Evolutionary conservation across 2,797 vertebrate species (phyloP).

Genomic region (Pachyuromys duprasi): DNA sequence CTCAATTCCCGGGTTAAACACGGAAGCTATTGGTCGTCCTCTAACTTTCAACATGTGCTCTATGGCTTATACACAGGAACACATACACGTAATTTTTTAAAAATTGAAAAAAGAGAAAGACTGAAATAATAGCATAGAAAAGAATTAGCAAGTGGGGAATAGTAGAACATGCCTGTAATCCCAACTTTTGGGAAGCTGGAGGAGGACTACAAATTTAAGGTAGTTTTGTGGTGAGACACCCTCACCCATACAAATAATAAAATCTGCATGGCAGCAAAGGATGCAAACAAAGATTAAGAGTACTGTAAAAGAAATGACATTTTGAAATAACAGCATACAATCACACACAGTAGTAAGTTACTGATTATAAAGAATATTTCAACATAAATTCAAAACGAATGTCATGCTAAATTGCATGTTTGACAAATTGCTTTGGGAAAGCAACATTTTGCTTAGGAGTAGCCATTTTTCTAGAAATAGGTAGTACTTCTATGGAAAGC

Average conservation of each 20-base stretch:
- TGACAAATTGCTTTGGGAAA: slow-evolving; percentile 29
- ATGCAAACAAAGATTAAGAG: slow-evolving; percentile 37
- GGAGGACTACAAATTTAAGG: background rate
- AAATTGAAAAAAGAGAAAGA: background rate
- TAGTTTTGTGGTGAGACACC: background rate
- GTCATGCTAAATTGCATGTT: background rate
- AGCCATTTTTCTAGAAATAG: slow-evolving; percentile 9
- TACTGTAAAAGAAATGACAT: background rate
- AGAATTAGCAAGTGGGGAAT: background rate
- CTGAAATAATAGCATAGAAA: slow-evolving; percentile 38
- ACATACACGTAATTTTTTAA: background rate
- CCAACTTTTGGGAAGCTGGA: background rate
- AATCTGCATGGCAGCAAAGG: background rate
- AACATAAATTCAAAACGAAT: background rate
- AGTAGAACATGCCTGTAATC: background rate
- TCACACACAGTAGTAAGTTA: background rate
- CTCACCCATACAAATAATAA: background rate
- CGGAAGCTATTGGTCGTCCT: background rate
- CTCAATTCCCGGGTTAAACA: background rate
- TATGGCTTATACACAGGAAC: background rate
- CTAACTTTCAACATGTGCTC: background rate
- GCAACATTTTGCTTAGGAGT: slow-evolving; percentile 27
- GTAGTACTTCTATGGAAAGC: slow-evolving; percentile 1
- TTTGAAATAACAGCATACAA: slow-evolving; percentile 13
- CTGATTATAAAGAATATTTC: slow-evolving; percentile 7